phyloP scores from a whole-genome alignment of 92 coral and sea anemone genomes.

The Parazoanthus swiftii region DNA sequence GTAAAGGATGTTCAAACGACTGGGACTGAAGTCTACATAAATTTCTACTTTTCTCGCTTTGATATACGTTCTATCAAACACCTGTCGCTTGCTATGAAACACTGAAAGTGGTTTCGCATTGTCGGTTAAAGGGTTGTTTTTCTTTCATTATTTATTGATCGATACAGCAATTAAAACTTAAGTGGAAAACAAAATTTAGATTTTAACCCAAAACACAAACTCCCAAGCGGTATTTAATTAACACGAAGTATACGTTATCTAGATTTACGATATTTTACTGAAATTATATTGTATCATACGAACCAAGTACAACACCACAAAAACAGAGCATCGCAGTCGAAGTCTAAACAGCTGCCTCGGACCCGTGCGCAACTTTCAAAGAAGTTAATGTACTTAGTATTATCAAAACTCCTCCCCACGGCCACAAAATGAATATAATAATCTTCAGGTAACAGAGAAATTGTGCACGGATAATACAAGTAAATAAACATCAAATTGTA shows the following conservation, averaged over 20 bases:
- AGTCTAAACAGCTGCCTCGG: background rate
- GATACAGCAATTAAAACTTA: conserved; percentile 42
- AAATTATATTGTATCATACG: background rate
- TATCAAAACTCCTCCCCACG: conserved; percentile 18
- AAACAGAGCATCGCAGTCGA: background rate
- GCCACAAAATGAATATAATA: conserved; percentile 16
- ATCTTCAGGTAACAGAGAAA: background rate
- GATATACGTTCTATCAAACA: background rate
- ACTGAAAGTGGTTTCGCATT: conserved; percentile 32
- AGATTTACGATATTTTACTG: background rate
- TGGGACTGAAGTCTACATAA: background rate
- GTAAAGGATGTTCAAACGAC: background rate
- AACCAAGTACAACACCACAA: background rate
- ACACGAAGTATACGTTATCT: background rate
- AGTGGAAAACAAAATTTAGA: conserved; percentile 13
- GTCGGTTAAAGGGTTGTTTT: conserved; percentile 37
- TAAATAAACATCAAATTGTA: background rate
- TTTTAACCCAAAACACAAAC: background rate
- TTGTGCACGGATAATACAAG: background rate
- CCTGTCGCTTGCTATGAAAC: conserved; percentile 7
- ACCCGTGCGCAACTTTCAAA: background rate
- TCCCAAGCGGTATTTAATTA: background rate
- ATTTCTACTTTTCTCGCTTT: background rate
- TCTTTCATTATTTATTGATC: conserved; percentile 36
- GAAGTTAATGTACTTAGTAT: conserved; percentile 27